Percentiles rank a stretch among this genome's conserved stretches.
Evolutionary conservation across 2,797 vertebrate species (phyloP).

Genomic region (Coilia nasus): DNA sequence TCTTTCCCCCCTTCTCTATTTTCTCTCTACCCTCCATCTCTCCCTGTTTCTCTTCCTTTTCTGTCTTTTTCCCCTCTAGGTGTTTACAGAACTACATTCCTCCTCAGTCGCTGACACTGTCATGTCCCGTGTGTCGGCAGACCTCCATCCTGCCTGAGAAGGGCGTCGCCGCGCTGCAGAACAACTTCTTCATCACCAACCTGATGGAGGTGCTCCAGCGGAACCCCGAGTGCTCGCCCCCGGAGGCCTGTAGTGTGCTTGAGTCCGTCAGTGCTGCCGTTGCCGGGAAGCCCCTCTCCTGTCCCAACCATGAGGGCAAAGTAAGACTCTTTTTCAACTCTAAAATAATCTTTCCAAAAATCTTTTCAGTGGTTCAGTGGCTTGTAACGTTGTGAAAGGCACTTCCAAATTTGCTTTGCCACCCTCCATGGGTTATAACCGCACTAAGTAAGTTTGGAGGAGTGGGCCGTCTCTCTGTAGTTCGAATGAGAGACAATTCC

Average conservation of each 20-base stretch:
- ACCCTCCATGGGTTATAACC: no score
- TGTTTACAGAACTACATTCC: conserved; percentile 98
- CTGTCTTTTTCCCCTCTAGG: conserved; percentile 66
- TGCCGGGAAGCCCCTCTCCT: conserved; percentile 88
- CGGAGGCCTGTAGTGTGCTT: conserved; percentile 75
- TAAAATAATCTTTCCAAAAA: no score
- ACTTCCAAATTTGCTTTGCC: no score
- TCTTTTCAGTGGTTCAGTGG: no score
- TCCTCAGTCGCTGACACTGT: conserved; percentile 92
- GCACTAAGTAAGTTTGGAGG: no score
- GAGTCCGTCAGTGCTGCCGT: conserved; percentile 82
- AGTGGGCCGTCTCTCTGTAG: no score
- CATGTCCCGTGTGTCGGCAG: conserved; percentile 96
- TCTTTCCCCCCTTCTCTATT: background rate
- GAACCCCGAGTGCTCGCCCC: conserved; percentile 80
- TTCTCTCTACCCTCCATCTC: background rate
- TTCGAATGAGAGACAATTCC: no score
- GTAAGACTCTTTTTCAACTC: conserved; percentile 66
- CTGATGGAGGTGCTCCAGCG: conserved; percentile 92
- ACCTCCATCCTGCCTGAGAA: conserved; percentile 94
- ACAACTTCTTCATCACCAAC: conserved; percentile 97
- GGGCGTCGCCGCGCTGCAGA: conserved; percentile 90
- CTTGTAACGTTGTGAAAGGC: no score
- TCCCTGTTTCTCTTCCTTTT: background rate
- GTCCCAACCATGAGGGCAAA: conserved; percentile 96